A percentile compares a stretch with the other conserved stretches of the same genome.
Conservation (phyloP, 2,797 vertebrate genomes). For the Poecilia wingei region DNA sequence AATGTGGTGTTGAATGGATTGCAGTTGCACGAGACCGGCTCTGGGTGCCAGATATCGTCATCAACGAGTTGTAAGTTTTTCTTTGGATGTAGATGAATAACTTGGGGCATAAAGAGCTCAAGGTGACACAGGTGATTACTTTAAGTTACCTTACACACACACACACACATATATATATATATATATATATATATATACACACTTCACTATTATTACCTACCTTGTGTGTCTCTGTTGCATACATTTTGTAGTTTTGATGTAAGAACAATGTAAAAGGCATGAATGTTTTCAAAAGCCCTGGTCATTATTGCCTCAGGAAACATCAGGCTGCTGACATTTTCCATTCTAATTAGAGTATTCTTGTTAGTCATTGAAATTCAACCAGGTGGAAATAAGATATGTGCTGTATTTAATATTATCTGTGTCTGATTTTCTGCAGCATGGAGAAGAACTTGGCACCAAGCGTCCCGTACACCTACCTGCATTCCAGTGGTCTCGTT, state of each 20-base stretch:
- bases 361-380: not conserved
- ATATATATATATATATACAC: too few relatives aligned
- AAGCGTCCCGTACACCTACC: slow-evolving; percentile 63
- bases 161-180: too few relatives aligned
- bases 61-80: slow-evolving; percentile 67
- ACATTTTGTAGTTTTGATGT: not conserved
- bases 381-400: not conserved
- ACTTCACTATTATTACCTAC: too few relatives aligned
- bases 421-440: slow-evolving; percentile 43
- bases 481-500: slow-evolving; percentile 56
- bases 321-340: not conserved
- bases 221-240: too few relatives aligned
- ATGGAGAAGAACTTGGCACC: slow-evolving; percentile 75
- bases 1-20: slow-evolving; percentile 66
- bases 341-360: not conserved
- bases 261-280: not conserved
- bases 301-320: not conserved
- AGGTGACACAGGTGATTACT: not conserved
- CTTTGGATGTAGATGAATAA: not conserved
- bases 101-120: not conserved
- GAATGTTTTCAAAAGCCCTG: not conserved
- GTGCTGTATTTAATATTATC: not conserved
- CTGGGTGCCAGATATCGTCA: slow-evolving; percentile 68
- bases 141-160: not conserved
- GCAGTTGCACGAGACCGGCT: slow-evolving; percentile 68